Conservation (phyloP, 2,113 vertebrate genomes). For the Acrocephalus kingi region DNA sequence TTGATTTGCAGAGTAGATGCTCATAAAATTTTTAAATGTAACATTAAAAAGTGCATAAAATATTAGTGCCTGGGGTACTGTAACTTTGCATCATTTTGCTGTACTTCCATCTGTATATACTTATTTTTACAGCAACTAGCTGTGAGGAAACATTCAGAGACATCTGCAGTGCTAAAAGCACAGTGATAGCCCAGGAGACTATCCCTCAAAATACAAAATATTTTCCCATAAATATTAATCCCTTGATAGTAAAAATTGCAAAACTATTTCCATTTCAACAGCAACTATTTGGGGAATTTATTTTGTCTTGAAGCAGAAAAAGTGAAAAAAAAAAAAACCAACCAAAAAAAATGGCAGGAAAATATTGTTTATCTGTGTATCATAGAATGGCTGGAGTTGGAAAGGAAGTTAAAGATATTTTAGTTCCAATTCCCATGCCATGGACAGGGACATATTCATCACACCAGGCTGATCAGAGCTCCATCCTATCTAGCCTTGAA, state of each 20-base stretch:
- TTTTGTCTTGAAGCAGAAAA: background rate
- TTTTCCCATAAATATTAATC: constrained; percentile 49
- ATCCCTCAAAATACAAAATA: constrained; percentile 15
- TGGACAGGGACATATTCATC: too few relatives aligned
- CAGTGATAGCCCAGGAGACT: background rate
- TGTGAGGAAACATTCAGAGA: constrained; percentile 9
- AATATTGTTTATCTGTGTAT: background rate
- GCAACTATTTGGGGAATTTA: background rate
- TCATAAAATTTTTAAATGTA: constrained; percentile 35
- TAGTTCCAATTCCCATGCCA: background rate
- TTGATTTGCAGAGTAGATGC: background rate
- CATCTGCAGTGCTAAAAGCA: constrained; percentile 48
- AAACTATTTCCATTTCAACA: constrained; percentile 7
- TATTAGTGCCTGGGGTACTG: constrained; percentile 15
- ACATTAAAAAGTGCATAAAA: constrained; percentile 44
- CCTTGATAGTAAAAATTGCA: background rate
- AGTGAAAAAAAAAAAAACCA: background rate
- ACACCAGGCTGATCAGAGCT: background rate
- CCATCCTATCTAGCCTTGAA: background rate
- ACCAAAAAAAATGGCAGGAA: background rate
- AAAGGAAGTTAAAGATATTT: background rate
- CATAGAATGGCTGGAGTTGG: background rate
- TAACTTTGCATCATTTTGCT: background rate
- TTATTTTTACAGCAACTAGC: constrained; percentile 15
- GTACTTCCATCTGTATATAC: constrained; percentile 5